Percentiles rank a stretch among this genome's conserved stretches.
phyloP scores from a whole-genome alignment of 2,113 vertebrate genomes.

The Urocolius indicus region DNA sequence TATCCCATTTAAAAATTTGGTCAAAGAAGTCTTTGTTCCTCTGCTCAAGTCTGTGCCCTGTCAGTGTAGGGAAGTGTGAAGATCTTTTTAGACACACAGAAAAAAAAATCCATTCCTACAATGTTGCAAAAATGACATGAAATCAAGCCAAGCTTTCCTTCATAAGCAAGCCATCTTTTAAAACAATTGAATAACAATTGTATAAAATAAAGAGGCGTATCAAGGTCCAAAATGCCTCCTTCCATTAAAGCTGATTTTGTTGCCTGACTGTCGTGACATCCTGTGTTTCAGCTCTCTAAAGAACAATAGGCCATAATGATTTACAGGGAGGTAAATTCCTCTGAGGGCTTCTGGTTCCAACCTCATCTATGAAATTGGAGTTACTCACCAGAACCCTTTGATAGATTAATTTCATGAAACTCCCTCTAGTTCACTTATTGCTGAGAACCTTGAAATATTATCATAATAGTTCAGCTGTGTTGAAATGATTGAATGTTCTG shows the following conservation, averaged over 20 bases:
- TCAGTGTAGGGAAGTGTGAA: conserved; percentile 40
- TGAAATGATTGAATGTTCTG: background rate
- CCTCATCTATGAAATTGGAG: conserved; percentile 32
- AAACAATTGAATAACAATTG: background rate
- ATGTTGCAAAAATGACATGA: conserved; percentile 39
- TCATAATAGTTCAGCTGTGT: conserved; percentile 7
- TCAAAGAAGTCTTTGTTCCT: conserved; percentile 46
- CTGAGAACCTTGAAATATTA: conserved; percentile 40
- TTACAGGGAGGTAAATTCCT: background rate
- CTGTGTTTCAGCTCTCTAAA: background rate
- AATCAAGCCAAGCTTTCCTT: conserved; percentile 20
- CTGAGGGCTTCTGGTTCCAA: conserved; percentile 20
- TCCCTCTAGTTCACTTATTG: conserved; percentile 17
- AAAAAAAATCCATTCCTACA: conserved; percentile 36
- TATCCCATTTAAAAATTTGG: conserved; percentile 29
- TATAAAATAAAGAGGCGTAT: background rate
- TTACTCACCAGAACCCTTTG: conserved; percentile 19
- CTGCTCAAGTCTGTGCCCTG: background rate
- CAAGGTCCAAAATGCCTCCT: background rate
- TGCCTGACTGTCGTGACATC: background rate
- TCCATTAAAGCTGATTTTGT: conserved; percentile 6
- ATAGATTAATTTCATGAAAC: conserved; percentile 17
- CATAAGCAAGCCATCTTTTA: background rate
- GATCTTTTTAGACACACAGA: background rate
- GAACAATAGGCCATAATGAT: background rate